Evolutionary conservation across 2,888 invertebrate genomes (phyloP).

Genomic region (Chloroclysta siterata): DNA sequence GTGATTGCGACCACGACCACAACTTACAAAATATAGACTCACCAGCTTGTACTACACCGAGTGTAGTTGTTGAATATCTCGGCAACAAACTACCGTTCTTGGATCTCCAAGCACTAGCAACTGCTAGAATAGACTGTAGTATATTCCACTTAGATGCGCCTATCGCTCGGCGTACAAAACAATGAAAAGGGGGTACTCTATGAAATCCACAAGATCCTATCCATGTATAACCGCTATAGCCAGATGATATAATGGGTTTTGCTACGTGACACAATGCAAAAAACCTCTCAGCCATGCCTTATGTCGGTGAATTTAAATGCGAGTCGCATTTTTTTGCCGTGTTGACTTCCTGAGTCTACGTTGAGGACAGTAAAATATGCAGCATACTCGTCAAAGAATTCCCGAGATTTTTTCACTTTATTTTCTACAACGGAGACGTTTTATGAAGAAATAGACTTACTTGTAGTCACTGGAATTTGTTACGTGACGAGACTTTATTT

Average conservation of each 20-base stretch:
- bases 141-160: background rate
- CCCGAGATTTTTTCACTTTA: slow-evolving; percentile 36
- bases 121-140: background rate
- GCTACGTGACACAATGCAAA: slow-evolving; percentile 44
- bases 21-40: background rate
- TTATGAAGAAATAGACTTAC: slow-evolving; percentile 19
- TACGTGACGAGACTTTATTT: background rate
- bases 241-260: slow-evolving; percentile 31
- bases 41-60: background rate
- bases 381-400: slow-evolving; percentile 40
- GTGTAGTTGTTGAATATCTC: background rate
- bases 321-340: slow-evolving; percentile 43
- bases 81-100: background rate
- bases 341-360: slow-evolving; percentile 39
- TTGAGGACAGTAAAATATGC: slow-evolving; percentile 40
- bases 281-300: slow-evolving; percentile 33
- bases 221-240: slow-evolving; percentile 9
- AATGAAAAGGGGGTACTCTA: background rate
- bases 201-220: slow-evolving; percentile 5
- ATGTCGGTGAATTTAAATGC: slow-evolving; percentile 43
- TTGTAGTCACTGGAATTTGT: slow-evolving; percentile 2
- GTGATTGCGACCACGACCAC: background rate
- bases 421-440: slow-evolving; percentile 33
- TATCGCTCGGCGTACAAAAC: slow-evolving; percentile 2
- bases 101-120: background rate